Base-by-base conservation (phyloP, 2,113 vertebrate genomes). In the Platichthys stellatus region DNA sequence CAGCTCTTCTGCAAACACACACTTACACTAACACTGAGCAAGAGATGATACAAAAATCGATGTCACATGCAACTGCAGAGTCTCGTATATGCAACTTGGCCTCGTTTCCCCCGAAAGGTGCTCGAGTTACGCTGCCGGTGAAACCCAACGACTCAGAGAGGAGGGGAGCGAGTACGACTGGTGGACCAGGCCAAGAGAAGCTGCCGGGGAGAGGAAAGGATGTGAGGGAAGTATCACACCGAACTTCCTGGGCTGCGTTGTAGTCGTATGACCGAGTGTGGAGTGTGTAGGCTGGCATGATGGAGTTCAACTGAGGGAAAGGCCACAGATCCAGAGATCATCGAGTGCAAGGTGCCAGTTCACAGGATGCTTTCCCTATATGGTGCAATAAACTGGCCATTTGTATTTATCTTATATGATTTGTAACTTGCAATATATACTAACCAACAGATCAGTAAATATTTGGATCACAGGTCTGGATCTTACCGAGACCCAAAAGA, bases 101-200 rank as follows among this genome's bases (percentile, higher is more conserved):
- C 13, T 20, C 1, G 10, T 53, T 35, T 63, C 81, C 67, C 13
- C 21, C 1, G 10, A 62, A 35, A n/a, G 11, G 72, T 0, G 53
- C 80, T 88, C 31, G 51, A 78, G 72, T 90, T 91, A 83, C 81
- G 17, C 49, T n/a, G 63, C 58, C 40, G 35, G 57, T 78, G 88
- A 89, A 88, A 86, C 77, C 81, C 73, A 81, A 85, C 31, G 68
- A 82, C 66, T 60, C 56, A 75, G 38, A 78, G 75, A 72, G 47
- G 57, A 58, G 56, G 73, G 64, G 17, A 68, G 71, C 40, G 43
- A 84, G 51, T 60, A 75, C 66, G 73, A 21, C 8, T n/a, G 51
- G 10, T 20, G 28, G 61, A 21, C 54, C 35, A 51, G 47, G 47
- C 47, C 47, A 51, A 18, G 47, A 18, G 15, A 8, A 51, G 47